Base-by-base conservation (phyloP, 2,888 invertebrate species). In the Ormia ochracea region DNA sequence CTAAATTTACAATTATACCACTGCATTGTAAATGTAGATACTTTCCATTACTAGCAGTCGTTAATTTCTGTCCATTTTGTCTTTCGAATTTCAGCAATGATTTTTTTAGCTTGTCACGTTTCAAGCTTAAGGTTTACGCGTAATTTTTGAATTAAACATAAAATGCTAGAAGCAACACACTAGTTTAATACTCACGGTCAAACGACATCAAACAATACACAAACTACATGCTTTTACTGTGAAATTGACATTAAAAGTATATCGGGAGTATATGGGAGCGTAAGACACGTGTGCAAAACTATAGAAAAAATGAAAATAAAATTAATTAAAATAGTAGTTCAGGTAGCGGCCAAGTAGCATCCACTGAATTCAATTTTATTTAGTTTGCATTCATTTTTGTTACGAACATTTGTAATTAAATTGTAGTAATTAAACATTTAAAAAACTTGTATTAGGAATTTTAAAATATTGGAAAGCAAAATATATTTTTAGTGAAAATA, bases 391-490 rank as follows among this genome's bases (percentile, higher is more conserved):
- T 63, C 58, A 54, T 63, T 74, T 31, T 36, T 28, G 72, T 68
- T 63, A 43, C 56, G 21, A 68, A 80, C 56, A 73, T 68, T 80
- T 80, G 76, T 73, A 80, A 80, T 80, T 80, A 76, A 80, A 80
- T 68, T 68, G 72, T 76, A n/a, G n/a, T n/a, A 80, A 80, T 80
- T 80, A 80, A 80, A 80, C 59, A 43, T 80, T 80, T 76, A 76
- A 56, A 68, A 76, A 76, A 80, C 80, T 76, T 80, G 80, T 72
- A 68, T 72, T 68, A 43, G 38, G 50, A 36, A 58, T 56, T 72
- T 48, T 10, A 12, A 54, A 10, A 36, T 36, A 26, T 52, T 36
- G 50, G 28, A 70, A 58, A 38, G 21, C 21, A 69, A 26, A 58
- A 58, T 17, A 48, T 54, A 4, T 28, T 28, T n/a, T n/a, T 43